Percentiles rank a stretch among this genome's conserved stretches.
These are phyloP conservation scores for Leucozona laternaria DNA, from an alignment of 2,888 invertebrate genomes.

Conservation along the genomic window DNA sequence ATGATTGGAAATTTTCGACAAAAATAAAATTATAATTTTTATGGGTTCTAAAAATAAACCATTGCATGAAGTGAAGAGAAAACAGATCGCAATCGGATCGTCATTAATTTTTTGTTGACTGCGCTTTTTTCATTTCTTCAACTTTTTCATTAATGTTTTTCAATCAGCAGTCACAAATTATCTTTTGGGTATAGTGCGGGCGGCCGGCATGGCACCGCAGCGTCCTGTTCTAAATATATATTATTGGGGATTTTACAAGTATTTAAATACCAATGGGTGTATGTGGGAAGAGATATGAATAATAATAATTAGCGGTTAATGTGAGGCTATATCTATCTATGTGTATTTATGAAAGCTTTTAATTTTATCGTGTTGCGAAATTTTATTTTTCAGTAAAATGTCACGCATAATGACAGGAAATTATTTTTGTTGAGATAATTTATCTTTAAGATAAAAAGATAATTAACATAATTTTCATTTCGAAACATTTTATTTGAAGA, in stretches of 20 bases:
- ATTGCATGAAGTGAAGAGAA: not conserved
- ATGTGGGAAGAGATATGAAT: not conserved
- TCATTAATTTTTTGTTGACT: not conserved
- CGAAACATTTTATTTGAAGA: not conserved
- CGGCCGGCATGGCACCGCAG: slow-evolving; percentile 2
- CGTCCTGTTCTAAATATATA: slow-evolving; percentile 27
- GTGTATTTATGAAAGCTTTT: slow-evolving; percentile 6
- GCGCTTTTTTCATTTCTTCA: not conserved
- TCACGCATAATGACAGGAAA: slow-evolving; percentile 8
- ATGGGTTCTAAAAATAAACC: slow-evolving; percentile 10
- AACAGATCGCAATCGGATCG: not conserved
- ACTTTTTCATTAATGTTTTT: slow-evolving; percentile 11
- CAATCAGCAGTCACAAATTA: slow-evolving; percentile 13
- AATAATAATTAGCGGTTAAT: slow-evolving; percentile 25
- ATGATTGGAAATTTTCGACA: not conserved
- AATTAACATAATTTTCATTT: not conserved
- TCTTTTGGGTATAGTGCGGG: not conserved
- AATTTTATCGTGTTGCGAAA: slow-evolving; percentile 18
- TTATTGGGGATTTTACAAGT: slow-evolving; percentile 11
- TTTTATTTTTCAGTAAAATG: slow-evolving; percentile 9
- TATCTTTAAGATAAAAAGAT: not conserved
- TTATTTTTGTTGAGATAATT: not conserved
- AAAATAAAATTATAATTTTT: not conserved
- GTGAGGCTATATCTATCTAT: not conserved
- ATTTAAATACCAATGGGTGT: slow-evolving; percentile 36